Base-by-base conservation (phyloP, 2,888 invertebrate genomes). In the Mesopsocus fuscifrons region DNA sequence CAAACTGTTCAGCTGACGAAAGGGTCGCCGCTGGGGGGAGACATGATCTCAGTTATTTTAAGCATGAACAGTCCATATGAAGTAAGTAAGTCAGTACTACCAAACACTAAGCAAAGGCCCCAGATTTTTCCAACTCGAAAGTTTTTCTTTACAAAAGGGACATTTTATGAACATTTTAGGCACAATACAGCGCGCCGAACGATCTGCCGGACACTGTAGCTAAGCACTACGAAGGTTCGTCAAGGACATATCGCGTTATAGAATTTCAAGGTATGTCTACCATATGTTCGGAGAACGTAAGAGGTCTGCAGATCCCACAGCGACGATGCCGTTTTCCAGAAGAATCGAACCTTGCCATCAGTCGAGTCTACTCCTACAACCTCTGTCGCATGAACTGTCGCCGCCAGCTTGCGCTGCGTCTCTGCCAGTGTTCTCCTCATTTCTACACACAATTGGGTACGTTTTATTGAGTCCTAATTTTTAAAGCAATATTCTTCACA, bases 201-300 rank as follows among this genome's bases (percentile, higher is more conserved):
- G 26, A 26, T 11, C 6, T 26, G 8, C 6, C 8, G 6, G 26
- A 26, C 26, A 9, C 26, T 9, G 26, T 11, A 9, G 11, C 26
- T 9, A 26, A 26, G 11, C 11, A 26, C 11, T 26, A 26, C 11
- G 6, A 26, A 9, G 26, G 8, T 9, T 11, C 26, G 26, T 11
- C 6, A 26, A 11, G 11, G 8, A 11, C 26, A 11, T 26, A 9
- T 11, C 6, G 11, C 26, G 11, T 6, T 11, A 9, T 26, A 9
- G 26, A 26, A 9, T 11, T 26, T 6, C 6, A 6, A 9, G 11
- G 8, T 6, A 26, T 26, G 26, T 6, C 26, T 6, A 26, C 11
- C 26, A 26, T 11, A 11, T 26, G 72, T 0, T 62, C 71, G 0
- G 57, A 64, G 2, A 69, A 67, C 44, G 71, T 72, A 1, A 46